Base-by-base conservation (phyloP, 1,140 invertebrate genomes). In the Heterodera carotae region DNA sequence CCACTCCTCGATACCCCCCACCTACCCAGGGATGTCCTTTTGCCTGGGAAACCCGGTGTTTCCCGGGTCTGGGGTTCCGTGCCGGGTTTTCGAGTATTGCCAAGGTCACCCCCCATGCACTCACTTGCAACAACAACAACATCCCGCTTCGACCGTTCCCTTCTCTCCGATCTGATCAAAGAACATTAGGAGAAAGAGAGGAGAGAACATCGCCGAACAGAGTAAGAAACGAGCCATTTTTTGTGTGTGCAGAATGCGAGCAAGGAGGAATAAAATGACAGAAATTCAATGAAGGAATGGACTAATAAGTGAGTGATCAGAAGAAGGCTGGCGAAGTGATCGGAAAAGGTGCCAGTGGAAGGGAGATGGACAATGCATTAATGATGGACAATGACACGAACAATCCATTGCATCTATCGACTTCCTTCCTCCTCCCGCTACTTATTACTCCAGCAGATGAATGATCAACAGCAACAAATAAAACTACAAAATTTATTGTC, bases 71-170 rank as follows among this genome's bases (percentile, higher is more conserved):
- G n/a, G n/a, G n/a, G n/a, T n/a, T n/a, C n/a, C n/a, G n/a, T n/a
- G n/a, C n/a, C n/a, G n/a, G n/a, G n/a, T n/a, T n/a, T n/a, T n/a
- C n/a, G n/a, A n/a, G n/a, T n/a, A n/a, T n/a, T n/a, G n/a, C n/a
- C n/a, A n/a, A n/a, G n/a, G n/a, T n/a, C n/a, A n/a, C n/a, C n/a
- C n/a, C n/a, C n/a, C n/a, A n/a, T n/a, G n/a, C n/a, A 56, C 48
- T n/a, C 48, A 56, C 48, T 56, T 56, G 62, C 62, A 66, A 27
- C 62, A 66, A 66, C 62, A 66, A 34, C 62, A 66, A 5, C 62
- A 66, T 10, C 62, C 62, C 62, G 62, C 62, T n/a, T 66, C 25
- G 2, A 29, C 62, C 27, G 29, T 18, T 66, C 62, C 62, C 62
- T 66, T 66, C 62, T 66, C 62, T 12, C 62, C 62, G 22, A 66